Conservation (phyloP, 64 coral and sea anemone species). For the Platygyra sinensis region DNA sequence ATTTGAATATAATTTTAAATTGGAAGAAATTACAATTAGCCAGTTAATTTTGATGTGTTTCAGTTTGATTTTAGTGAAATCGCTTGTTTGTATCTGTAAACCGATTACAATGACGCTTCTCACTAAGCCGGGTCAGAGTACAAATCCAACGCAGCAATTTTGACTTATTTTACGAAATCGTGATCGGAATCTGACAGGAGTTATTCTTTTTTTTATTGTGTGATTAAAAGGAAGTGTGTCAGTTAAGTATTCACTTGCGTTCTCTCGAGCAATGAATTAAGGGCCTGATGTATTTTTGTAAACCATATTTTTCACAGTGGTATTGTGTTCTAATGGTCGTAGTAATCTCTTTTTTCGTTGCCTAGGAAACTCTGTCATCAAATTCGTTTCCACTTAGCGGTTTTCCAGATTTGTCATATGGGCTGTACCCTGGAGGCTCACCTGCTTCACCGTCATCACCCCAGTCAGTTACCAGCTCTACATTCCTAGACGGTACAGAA, state of each 20-base stretch:
- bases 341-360: slow-evolving; percentile 42
- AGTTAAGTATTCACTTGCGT: no score
- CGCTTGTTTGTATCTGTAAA: no score
- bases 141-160: neutral
- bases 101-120: no score
- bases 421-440: slow-evolving; percentile 33
- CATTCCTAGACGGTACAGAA: slow-evolving; percentile 25
- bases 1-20: no score
- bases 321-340: slow-evolving; percentile 35
- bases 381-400: slow-evolving; percentile 29
- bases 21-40: no score
- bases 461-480: slow-evolving; percentile 34
- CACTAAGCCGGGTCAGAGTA: neutral
- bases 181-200: no score
- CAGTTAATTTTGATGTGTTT: neutral
- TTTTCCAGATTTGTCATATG: slow-evolving; percentile 18
- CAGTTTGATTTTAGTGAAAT: neutral
- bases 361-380: slow-evolving; percentile 53
- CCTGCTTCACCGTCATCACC: slow-evolving; percentile 33
- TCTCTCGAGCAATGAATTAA: no score
- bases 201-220: neutral
- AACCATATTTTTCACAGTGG: no score
- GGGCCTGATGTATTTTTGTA: no score
- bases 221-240: no score
- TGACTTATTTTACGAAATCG: no score